Evolutionary conservation across 1,140 invertebrate genomes (phyloP), one percentile per base, ranked within the genome.

Genomic region (Nylanderia fulva): DNA sequence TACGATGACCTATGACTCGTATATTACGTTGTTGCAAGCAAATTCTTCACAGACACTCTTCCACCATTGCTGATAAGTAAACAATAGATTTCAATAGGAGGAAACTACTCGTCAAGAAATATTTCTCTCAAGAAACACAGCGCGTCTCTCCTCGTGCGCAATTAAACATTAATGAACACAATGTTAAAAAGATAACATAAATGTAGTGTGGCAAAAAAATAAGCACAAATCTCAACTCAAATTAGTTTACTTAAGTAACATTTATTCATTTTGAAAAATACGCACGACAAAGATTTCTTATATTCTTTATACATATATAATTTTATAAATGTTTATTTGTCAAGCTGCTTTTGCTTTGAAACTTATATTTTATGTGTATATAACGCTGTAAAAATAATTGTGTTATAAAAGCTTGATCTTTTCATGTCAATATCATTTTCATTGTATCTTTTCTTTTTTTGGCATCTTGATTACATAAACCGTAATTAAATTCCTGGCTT

Each of bases 191-290:
- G n/a, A 0, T 48, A 29, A 4, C 8, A 29, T 7, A 48, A 52
- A n/a, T 18, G n/a, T n/a, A n/a, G n/a, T n/a, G n/a, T n/a, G 18
- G 15, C 7, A 33, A 52, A 48, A 52, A 48, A 48, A 69, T 68
- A 8, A 18, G 8, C 24, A 6, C 18, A 29, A 29, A 2, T 45
- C 42, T 45, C 42, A 13, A 9, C 4, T n/a, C 8, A n/a, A 52
- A 52, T 6, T 69, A 18, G 5, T 29, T 52, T 52, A 52, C n/a
- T 52, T 71, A 71, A 69, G 29, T n/a, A 69, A n/a, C 42, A 66
- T 69, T 69, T 48, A n/a, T 48, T 29, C 0, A 29, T 11, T 69
- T 69, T 1, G 24, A 29, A 29, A 45, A 45, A 33, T 33, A 33
- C 29, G 3, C 29, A 33, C 29, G 29, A 33, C 29, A 33, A 4